phyloP scores from a whole-genome alignment of 2,113 vertebrate species.

The Entomyzon cyanotis region DNA sequence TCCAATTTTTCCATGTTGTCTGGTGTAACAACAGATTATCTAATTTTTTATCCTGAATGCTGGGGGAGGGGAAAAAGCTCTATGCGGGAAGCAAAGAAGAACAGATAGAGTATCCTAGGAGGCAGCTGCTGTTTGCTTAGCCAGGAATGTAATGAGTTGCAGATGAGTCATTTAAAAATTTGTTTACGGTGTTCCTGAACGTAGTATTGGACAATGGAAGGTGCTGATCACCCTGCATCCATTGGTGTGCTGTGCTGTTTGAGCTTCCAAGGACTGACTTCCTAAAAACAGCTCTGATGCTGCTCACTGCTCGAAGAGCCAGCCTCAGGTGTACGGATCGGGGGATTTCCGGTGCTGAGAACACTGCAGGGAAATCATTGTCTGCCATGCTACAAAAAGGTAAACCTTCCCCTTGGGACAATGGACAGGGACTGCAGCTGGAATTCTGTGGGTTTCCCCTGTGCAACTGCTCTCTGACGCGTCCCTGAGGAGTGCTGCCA shows the following conservation, averaged over 20 bases:
- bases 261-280: neutral
- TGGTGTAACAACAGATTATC: neutral
- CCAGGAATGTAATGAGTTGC: neutral
- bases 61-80: neutral
- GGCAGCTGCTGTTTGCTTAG: neutral
- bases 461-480: neutral
- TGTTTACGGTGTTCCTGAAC: fast-evolving
- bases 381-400: neutral
- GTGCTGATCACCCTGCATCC: neutral
- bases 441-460: neutral
- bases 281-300: neutral
- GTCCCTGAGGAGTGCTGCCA: neutral
- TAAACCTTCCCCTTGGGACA: neutral
- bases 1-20: neutral
- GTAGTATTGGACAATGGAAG: neutral
- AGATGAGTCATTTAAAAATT: neutral
- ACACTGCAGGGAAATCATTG: neutral
- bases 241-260: neutral
- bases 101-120: neutral
- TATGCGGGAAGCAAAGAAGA: neutral
- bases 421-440: neutral
- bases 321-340: too few species aligned
- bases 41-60: neutral
- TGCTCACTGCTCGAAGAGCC: neutral
- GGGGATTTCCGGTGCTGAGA: neutral